Evolutionary conservation across 2,797 vertebrate genomes (phyloP), one percentile per base, ranked within the genome.

Genomic region (Labroides dimidiatus): DNA sequence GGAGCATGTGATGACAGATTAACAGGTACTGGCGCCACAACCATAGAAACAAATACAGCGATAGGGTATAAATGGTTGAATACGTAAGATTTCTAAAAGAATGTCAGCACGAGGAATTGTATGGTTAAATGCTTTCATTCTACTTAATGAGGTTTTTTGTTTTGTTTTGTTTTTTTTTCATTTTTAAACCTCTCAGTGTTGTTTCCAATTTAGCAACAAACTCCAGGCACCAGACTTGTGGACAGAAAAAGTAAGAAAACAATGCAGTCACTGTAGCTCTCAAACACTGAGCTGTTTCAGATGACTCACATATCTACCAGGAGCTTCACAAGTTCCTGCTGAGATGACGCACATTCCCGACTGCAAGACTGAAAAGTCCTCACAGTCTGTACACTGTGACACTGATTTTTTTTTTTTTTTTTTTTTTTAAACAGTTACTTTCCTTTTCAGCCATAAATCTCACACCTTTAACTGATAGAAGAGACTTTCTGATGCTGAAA

Each of bases 1-100:
- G 85, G 87, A 79, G 8, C 1, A 41, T 71, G 85, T 56, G 85
- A 83, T 89, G 93, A 94, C 78, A 86, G 92, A 94, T 93, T 93
- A 90, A 93, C 77, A 76, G 78, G 59, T 65, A 27, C 51, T 24
- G 91, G 90, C 79, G 87, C 89, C 90, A 53, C 44, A 73, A 61
- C 30, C 15, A 24, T 15, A 16, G 1, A 20, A 47, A 8, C 51
- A 49, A 58, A 69, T 13, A 75, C 56, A 70, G 69, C 39, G 53
- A 41, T 44, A 10, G 39, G 48, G 59, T 73, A 75, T 64, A 81
- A 85, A 43, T 45, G 56, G 44, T 27, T 6, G 64, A 64, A 64
- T 41, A 15, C 15, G 37, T 36, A 48, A 55, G 52, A 30, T 19
- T 42, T 48, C 49, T 19, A 20, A 21, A 20, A 68, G 30, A 70